Conservation (phyloP, 1,140 invertebrate genomes). For the Pachyrhynchus sulphureomaculatus region DNA sequence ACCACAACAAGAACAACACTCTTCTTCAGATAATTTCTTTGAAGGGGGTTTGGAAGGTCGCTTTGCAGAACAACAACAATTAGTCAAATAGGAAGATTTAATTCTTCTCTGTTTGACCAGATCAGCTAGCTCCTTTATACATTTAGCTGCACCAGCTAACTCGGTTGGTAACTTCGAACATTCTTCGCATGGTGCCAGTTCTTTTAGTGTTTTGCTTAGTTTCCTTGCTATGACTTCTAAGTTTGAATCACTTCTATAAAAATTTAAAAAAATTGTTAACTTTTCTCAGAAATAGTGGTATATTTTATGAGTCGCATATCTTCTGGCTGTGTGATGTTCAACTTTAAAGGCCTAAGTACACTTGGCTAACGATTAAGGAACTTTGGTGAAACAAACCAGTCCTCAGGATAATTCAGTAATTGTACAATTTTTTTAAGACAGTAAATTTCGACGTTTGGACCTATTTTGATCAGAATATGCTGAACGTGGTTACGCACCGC, state of each 20-base stretch:
- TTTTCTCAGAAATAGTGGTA: no score
- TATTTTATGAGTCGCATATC: no score
- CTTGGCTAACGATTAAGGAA: no score
- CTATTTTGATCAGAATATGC: no score
- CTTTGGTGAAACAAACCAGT: no score
- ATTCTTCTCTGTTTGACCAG: constrained; percentile 29
- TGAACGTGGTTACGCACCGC: no score
- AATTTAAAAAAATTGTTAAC: background rate
- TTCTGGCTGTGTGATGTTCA: no score
- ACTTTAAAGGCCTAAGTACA: no score
- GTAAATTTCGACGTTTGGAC: no score
- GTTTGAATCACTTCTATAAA: constrained; percentile 26
- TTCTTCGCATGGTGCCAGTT: constrained; percentile 34
- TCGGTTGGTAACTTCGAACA: constrained; percentile 35
- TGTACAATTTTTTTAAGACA: no score
- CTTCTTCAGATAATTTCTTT: constrained; percentile 1
- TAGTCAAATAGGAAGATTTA: background rate
- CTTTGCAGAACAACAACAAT: constrained; percentile 2
- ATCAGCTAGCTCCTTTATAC: constrained; percentile 39
- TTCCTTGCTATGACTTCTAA: constrained; percentile 40
- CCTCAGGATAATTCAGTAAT: no score
- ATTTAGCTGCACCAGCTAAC: constrained; percentile 32
- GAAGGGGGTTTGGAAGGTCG: background rate
- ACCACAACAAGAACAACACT: constrained; percentile 19
- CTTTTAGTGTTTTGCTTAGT: constrained; percentile 38